Conservation (phyloP, 2,113 vertebrate genomes). For the Pristiophorus japonicus region DNA sequence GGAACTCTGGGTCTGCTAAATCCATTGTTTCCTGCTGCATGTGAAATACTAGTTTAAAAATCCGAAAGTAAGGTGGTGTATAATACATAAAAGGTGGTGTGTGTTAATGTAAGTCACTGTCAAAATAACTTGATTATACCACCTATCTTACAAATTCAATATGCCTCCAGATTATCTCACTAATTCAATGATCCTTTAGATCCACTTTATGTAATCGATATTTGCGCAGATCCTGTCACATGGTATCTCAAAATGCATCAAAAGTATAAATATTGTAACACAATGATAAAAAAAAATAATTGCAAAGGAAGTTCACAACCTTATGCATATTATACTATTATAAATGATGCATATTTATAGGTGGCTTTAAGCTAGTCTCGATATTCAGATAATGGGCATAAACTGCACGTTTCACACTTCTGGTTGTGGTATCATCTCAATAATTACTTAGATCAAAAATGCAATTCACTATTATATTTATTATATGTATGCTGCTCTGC, state of each 20-base stretch:
- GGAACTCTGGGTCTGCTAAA: neutral
- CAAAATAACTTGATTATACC: neutral
- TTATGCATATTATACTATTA: neutral
- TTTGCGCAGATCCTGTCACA: neutral
- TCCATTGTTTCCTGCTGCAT: neutral
- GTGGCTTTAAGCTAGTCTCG: neutral
- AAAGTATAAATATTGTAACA: neutral
- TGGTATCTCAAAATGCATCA: too few relatives aligned
- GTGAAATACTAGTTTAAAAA: neutral
- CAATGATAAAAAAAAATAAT: neutral
- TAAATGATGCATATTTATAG: neutral
- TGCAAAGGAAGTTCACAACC: neutral
- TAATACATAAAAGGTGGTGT: too few relatives aligned
- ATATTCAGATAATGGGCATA: neutral
- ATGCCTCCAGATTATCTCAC: neutral
- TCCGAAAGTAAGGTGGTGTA: neutral
- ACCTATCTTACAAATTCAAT: neutral
- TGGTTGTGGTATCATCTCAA: neutral
- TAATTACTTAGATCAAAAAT: neutral
- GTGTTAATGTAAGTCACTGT: neutral
- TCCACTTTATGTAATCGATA: neutral
- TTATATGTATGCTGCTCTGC: neutral
- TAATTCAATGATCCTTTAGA: neutral
- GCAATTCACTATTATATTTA: neutral
- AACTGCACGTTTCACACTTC: neutral